These are phyloP conservation scores for Dendrocopos noguchii DNA, from an alignment of 2,113 vertebrate species.

Conservation along the genomic window DNA sequence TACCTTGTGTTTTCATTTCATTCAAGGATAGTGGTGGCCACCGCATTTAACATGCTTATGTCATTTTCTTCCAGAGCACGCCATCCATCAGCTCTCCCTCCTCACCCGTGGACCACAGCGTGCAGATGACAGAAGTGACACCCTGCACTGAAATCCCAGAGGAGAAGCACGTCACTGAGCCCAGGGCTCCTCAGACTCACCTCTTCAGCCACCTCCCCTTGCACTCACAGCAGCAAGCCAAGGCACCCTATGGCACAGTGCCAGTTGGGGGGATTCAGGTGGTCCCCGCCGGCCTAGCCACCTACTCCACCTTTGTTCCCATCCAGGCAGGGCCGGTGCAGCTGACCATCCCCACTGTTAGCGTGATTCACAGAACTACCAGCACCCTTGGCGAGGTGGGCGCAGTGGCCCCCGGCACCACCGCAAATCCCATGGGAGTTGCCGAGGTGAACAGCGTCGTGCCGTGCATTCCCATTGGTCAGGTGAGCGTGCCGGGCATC, in stretches of 20 bases:
- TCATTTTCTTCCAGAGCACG: constrained; percentile 43
- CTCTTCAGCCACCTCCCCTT: constrained; percentile 95
- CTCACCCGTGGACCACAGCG: constrained; percentile 65
- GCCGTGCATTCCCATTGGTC: constrained; percentile 90
- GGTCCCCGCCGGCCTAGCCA: constrained; percentile 87
- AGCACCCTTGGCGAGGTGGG: constrained; percentile 34
- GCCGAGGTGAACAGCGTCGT: constrained; percentile 84
- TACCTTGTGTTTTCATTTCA: not conserved
- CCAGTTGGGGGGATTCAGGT: constrained; percentile 93
- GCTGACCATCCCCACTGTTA: constrained; percentile 91
- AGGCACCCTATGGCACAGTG: constrained; percentile 86
- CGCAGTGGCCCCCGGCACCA: not conserved
- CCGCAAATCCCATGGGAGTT: constrained; percentile 67
- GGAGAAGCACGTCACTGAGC: constrained; percentile 56
- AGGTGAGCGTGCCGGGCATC: constrained; percentile 82
- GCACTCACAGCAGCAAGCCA: constrained; percentile 90
- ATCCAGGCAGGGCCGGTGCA: constrained; percentile 90
- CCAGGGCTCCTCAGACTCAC: constrained; percentile 75
- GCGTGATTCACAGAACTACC: constrained; percentile 88
- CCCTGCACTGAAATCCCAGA: constrained; percentile 46
- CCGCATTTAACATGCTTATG: not conserved
- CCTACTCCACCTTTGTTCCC: constrained; percentile 94
- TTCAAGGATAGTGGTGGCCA: accelerated
- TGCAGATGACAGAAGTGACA: constrained; percentile 23
- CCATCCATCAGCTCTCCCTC: constrained; percentile 25